phyloP scores from a whole-genome alignment of 30 jellyfish, hydroid and myxozoan genomes.

The Cassiopea xamachana region DNA sequence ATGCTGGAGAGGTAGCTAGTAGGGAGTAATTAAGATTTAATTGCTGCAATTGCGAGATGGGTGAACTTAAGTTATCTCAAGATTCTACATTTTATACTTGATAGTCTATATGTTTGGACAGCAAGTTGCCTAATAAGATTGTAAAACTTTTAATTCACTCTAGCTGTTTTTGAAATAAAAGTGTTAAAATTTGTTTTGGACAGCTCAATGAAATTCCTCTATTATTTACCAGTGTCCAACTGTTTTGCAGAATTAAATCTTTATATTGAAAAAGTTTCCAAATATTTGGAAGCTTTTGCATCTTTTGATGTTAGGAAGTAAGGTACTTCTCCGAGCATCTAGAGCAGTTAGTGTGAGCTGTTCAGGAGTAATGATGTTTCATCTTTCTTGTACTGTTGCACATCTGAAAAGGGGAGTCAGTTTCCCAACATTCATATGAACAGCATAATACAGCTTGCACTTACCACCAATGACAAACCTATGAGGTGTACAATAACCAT shows the following conservation, averaged over 20 bases:
- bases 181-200: no score
- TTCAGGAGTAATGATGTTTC: not conserved
- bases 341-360: conserved; percentile 56
- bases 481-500: conserved; percentile 80
- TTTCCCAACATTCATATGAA: not conserved
- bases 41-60: conserved; percentile 6
- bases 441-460: conserved; percentile 69
- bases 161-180: not conserved
- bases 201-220: no score
- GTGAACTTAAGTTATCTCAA: no score
- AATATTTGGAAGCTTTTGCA: not conserved
- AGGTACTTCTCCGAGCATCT: conserved; percentile 32
- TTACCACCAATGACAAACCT: conserved; percentile 71
- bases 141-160: not conserved
- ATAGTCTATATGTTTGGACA: not conserved
- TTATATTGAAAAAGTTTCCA: not conserved
- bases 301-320: not conserved
- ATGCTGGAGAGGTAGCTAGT: conserved; percentile 62
- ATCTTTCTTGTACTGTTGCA: not conserved
- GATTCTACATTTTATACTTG: not conserved
- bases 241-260: not conserved
- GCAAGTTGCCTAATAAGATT: not conserved
- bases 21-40: not conserved
- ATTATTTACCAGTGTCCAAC: conserved; percentile 4
- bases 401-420: not conserved